Evolutionary conservation across 2,888 invertebrate species (phyloP).

Genomic region (Cosmorhoe ocellata): DNA sequence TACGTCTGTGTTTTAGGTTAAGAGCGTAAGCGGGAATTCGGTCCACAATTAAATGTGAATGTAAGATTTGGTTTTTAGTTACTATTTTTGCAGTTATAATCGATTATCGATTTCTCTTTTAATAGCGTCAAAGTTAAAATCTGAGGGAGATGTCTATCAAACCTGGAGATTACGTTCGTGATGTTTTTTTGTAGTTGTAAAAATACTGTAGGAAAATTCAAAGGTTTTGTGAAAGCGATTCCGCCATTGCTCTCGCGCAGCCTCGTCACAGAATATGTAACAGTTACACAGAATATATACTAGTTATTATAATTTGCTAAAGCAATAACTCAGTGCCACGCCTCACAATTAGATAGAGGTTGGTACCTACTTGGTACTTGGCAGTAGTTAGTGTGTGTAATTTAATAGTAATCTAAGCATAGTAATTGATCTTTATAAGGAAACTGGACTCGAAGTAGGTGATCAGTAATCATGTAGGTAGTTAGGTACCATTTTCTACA

Average conservation of each 20-base stretch:
- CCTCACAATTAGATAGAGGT: constrained; percentile 28
- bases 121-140: no score
- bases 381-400: constrained; percentile 16
- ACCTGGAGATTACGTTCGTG: no score
- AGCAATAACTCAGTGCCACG: constrained; percentile 30
- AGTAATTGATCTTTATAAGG: constrained; percentile 49
- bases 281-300: constrained; percentile 8
- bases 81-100: no score
- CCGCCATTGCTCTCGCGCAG: background rate
- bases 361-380: constrained; percentile 50
- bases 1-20: constrained; percentile 5
- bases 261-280: no score
- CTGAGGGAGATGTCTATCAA: no score
- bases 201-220: no score
- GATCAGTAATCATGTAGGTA: constrained; percentile 18
- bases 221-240: no score
- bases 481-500: constrained; percentile 12
- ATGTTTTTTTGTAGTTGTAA: no score
- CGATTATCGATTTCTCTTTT: no score
- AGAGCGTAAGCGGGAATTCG: background rate
- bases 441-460: constrained; percentile 36
- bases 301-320: constrained; percentile 32
- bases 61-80: no score
- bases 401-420: constrained; percentile 28
- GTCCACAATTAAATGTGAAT: background rate